Evolutionary conservation across 2,888 invertebrate genomes (phyloP).

Genomic region (Iphiclides podalirius): DNA sequence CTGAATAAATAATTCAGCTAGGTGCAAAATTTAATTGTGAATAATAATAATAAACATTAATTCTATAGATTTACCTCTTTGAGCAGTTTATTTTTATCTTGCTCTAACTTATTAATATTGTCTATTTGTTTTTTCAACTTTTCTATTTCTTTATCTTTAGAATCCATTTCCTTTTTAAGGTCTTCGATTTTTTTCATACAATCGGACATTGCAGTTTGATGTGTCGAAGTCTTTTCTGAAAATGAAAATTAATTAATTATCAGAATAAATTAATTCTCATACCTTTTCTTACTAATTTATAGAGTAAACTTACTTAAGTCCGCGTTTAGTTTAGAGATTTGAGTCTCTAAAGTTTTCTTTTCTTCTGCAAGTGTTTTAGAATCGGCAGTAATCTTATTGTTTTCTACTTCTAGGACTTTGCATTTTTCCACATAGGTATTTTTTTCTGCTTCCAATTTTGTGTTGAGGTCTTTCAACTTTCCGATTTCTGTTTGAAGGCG

Average conservation of each 20-base stretch:
- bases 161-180: conserved; percentile 82
- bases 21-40: too few relatives aligned
- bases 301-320: conserved; percentile 77
- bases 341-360: conserved; percentile 81
- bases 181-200: conserved; percentile 83
- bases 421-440: conserved; percentile 52
- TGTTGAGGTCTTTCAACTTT: conserved; percentile 74
- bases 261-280: conserved; percentile 45
- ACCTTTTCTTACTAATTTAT: not conserved
- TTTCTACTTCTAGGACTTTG: conserved; percentile 61
- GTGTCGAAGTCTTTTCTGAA: conserved; percentile 76
- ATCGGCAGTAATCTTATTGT: conserved; percentile 56
- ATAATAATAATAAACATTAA: not conserved
- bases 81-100: conserved; percentile 79
- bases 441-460: conserved; percentile 68
- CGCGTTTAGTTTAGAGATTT: conserved; percentile 78
- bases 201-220: conserved; percentile 76
- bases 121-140: conserved; percentile 82
- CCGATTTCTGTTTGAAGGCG: conserved; percentile 71
- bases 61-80: conserved; percentile 73
- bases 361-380: conserved; percentile 82
- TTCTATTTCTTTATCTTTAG: conserved; percentile 82
- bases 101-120: conserved; percentile 64
- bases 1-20: too few relatives aligned
- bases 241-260: conserved; percentile 23